A percentile compares a stretch with the other conserved stretches of the same genome.
These are phyloP conservation scores for Parochlus steinenii DNA, from an alignment of 2,888 invertebrate species.

Conservation along the genomic window DNA sequence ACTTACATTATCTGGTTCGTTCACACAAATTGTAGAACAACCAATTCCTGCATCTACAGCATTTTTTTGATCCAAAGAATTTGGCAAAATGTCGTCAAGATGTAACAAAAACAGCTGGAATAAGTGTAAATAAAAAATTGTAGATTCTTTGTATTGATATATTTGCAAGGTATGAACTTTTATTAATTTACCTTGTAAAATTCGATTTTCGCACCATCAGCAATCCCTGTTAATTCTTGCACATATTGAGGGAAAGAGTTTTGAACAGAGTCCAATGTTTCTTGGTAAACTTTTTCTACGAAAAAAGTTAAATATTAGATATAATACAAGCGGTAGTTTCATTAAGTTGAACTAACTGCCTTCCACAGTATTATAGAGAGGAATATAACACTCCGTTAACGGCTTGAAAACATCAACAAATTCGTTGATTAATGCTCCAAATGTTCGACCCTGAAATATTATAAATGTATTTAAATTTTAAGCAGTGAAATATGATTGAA, in stretches of 20 bases:
- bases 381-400: conserved; percentile 49
- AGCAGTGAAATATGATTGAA: background rate
- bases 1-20: conserved; percentile 45
- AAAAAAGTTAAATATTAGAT: conserved; percentile 1
- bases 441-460: conserved; percentile 54
- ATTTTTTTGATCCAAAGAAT: conserved; percentile 34
- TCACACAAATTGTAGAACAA: conserved; percentile 61
- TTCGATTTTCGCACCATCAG: conserved; percentile 68
- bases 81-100: conserved; percentile 62
- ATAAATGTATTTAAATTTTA: conserved; percentile 1
- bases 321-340: conserved; percentile 10
- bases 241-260: conserved; percentile 65
- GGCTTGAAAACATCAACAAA: conserved; percentile 42
- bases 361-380: conserved; percentile 49
- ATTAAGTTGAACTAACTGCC: conserved; percentile 34
- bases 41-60: conserved; percentile 40
- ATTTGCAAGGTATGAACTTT: too few relatives aligned
- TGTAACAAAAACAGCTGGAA: conserved; percentile 69
- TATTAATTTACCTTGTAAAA: conserved; percentile 67
- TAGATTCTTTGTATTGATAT: conserved; percentile 12
- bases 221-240: conserved; percentile 63
- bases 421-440: conserved; percentile 52
- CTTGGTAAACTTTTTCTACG: conserved; percentile 46
- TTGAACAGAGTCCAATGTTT: conserved; percentile 49
- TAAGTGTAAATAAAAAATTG: background rate